Evolutionary conservation across 2,888 invertebrate species (phyloP).

Genomic region (Xestia sexstrigata): DNA sequence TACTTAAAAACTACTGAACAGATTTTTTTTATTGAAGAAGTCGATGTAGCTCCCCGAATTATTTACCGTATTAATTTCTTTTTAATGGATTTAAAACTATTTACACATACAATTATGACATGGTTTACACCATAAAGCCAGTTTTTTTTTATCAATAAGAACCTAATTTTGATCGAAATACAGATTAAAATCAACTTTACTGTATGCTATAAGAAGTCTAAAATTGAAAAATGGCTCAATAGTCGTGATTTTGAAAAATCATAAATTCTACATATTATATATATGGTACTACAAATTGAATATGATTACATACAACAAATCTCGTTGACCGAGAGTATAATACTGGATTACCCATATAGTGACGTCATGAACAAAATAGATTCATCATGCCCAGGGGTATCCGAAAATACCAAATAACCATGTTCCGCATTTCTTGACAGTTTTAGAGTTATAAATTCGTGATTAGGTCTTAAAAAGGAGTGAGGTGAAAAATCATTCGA

Average conservation of each 20-base stretch:
- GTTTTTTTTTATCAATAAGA: neutral
- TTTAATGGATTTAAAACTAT: neutral
- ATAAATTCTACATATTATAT: too few species aligned
- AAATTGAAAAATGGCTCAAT: neutral
- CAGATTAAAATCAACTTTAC: neutral
- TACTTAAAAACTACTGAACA: conserved; percentile 60
- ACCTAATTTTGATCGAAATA: neutral
- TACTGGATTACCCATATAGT: neutral
- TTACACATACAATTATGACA: neutral
- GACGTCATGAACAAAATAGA: neutral
- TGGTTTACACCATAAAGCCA: neutral
- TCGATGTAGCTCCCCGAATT: conserved; percentile 7
- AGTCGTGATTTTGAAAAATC: neutral
- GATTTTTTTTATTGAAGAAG: conserved; percentile 31
- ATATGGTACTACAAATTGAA: neutral
- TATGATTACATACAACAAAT: neutral
- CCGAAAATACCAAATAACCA: neutral
- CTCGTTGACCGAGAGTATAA: conserved; percentile 3
- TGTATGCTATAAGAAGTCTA: neutral
- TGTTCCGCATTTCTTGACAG: neutral
- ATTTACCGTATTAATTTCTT: neutral
- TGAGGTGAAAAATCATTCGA: too few species aligned
- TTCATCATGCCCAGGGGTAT: neutral
- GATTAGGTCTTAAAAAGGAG: too few species aligned
- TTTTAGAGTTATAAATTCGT: neutral